These are phyloP conservation scores for Coelogynopora nodosa DNA, from an alignment of 2,888 invertebrate species.

Conservation along the genomic window DNA sequence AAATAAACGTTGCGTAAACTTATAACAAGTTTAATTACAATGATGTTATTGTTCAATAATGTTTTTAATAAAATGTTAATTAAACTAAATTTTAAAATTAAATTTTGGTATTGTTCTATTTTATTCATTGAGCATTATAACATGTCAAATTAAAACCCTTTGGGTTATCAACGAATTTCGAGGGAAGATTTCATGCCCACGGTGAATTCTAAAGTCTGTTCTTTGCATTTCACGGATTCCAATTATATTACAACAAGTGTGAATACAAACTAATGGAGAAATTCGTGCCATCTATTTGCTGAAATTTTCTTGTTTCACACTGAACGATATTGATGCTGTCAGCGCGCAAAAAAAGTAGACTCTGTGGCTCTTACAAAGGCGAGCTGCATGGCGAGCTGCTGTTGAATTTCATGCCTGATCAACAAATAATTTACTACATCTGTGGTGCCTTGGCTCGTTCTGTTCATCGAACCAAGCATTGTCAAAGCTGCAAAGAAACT, in stretches of 20 bases:
- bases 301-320: slow-evolving; percentile 11
- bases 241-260: not conserved
- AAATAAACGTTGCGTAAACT: no score
- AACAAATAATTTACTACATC: not conserved
- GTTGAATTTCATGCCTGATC: not conserved
- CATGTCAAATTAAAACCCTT: no score
- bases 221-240: not conserved
- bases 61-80: no score
- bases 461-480: not conserved
- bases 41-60: no score
- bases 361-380: not conserved
- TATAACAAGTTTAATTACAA: no score
- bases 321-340: slow-evolving; percentile 10
- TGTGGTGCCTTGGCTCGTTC: slow-evolving; percentile 26
- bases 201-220: not conserved
- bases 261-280: not conserved
- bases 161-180: not conserved
- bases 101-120: no score
- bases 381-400: slow-evolving; percentile 20
- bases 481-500: slow-evolving; percentile 19
- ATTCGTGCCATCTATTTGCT: slow-evolving; percentile 21
- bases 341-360: not conserved
- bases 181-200: not conserved
- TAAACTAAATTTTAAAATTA: no score
- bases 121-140: no score